Evolutionary conservation across 1,140 invertebrate species (phyloP).

Genomic region (Saccostrea glomerata): DNA sequence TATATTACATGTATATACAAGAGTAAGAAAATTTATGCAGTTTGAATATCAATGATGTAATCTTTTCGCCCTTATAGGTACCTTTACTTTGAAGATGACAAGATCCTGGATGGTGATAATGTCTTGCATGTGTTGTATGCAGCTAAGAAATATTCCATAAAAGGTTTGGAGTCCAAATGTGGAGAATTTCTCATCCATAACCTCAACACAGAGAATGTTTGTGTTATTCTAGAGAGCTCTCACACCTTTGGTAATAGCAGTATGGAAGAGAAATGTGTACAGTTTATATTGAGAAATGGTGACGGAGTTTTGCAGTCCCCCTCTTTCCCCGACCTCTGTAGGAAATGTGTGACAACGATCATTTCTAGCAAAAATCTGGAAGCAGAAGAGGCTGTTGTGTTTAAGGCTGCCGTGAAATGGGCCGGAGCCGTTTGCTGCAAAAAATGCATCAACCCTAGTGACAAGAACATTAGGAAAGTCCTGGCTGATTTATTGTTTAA

Average conservation of each 20-base stretch:
- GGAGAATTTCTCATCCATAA: background rate
- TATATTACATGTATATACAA: background rate
- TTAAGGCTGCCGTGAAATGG: conserved; percentile 54
- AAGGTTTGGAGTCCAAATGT: background rate
- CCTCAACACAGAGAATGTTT: background rate
- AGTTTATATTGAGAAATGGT: conserved; percentile 50
- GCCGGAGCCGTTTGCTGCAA: conserved; percentile 43
- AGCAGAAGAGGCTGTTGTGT: conserved; percentile 49
- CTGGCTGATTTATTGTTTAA: background rate
- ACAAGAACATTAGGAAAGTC: conserved; percentile 43
- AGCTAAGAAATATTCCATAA: background rate
- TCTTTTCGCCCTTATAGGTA: background rate
- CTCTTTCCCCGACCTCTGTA: conserved; percentile 50
- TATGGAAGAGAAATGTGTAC: conserved; percentile 52
- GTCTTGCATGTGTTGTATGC: background rate
- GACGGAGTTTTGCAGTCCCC: conserved; percentile 36
- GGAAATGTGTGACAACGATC: conserved; percentile 51
- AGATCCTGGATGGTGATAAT: background rate
- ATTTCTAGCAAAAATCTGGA: conserved; percentile 50
- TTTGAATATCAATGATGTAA: background rate
- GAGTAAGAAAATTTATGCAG: background rate
- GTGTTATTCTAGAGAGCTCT: background rate
- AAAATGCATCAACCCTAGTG: conserved; percentile 27
- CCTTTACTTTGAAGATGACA: background rate
- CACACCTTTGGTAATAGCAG: conserved; percentile 49